Evolutionary conservation across 2,888 invertebrate genomes (phyloP).

Genomic region (Clunio marinus): DNA sequence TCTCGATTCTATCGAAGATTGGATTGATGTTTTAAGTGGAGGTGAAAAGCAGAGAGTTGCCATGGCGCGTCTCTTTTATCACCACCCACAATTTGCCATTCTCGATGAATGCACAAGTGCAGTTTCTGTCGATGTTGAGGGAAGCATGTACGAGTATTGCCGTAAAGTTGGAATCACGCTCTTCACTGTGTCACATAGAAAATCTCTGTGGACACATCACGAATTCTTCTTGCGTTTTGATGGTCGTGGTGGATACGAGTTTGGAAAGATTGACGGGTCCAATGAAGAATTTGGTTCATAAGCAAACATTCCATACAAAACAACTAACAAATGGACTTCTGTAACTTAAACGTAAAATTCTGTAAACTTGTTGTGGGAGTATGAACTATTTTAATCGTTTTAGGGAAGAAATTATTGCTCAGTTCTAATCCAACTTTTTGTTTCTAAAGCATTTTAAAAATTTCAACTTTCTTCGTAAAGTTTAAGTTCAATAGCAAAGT

Average conservation of each 20-base stretch:
- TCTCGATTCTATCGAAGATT: constrained; percentile 91
- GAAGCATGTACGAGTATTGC: constrained; percentile 94
- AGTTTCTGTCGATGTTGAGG: constrained; percentile 97
- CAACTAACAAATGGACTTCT: too few relatives aligned
- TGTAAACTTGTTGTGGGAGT: too few relatives aligned
- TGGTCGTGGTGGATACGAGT: constrained; percentile 83
- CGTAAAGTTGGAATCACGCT: constrained; percentile 80
- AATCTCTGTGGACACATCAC: constrained; percentile 96
- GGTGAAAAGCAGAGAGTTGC: constrained; percentile 98
- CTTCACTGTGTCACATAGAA: constrained; percentile 95
- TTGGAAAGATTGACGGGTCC: constrained; percentile 77
- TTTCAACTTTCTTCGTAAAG: too few relatives aligned
- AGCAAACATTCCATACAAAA: too few relatives aligned
- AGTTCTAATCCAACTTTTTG: too few relatives aligned
- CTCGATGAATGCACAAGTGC: constrained; percentile 98
- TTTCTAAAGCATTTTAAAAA: too few relatives aligned
- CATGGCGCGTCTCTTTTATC: constrained; percentile 97
- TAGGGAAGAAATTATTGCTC: too few relatives aligned
- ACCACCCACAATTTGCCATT: constrained; percentile 97
- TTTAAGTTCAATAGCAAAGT: too few relatives aligned
- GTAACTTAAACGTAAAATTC: too few relatives aligned
- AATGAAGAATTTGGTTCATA: constrained; percentile 93
- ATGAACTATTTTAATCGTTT: too few relatives aligned
- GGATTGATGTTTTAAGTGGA: constrained; percentile 97
- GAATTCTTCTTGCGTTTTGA: constrained; percentile 96